phyloP scores from a whole-genome alignment of 2,797 vertebrate species.

The Serranus cabrilla region DNA sequence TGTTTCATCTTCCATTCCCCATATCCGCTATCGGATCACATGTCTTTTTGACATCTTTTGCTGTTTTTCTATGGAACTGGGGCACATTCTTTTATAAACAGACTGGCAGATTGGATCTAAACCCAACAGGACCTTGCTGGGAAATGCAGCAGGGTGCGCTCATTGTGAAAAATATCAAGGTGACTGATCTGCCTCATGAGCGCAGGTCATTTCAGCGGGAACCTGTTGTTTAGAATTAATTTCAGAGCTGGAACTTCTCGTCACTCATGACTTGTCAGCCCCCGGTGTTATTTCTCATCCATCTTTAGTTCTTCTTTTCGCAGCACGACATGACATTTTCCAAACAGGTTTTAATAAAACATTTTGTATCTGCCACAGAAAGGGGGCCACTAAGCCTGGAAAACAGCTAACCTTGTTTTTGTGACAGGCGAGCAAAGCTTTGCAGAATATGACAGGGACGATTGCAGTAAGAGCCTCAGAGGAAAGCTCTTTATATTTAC shows the following conservation, averaged over 20 bases:
- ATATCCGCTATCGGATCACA: conserved; percentile 48
- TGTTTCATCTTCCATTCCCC: conserved; percentile 54
- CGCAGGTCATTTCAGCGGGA: conserved; percentile 51
- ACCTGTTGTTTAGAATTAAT: conserved; percentile 52
- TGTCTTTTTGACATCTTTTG: conserved; percentile 51
- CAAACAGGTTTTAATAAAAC: conserved; percentile 74
- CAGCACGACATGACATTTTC: conserved; percentile 61
- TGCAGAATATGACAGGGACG: conserved; percentile 61
- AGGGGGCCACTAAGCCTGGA: conserved; percentile 45
- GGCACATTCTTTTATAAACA: conserved; percentile 57
- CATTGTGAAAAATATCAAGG: conserved; percentile 43
- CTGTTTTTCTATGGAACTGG: conserved; percentile 49
- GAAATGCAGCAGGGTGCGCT: conserved; percentile 31
- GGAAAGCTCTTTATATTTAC: conserved; percentile 56
- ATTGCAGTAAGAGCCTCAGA: conserved; percentile 46
- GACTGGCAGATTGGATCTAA: conserved; percentile 62
- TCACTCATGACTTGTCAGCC: conserved; percentile 44
- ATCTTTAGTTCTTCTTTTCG: conserved; percentile 42
- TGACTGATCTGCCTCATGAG: conserved; percentile 46
- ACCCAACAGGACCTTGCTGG: conserved; percentile 45
- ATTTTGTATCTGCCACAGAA: conserved; percentile 63
- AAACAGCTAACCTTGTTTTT: conserved; percentile 73
- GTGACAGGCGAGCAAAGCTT: conserved; percentile 67
- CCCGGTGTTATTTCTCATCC: conserved; percentile 46
- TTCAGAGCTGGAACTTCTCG: conserved; percentile 25